phyloP scores from a whole-genome alignment of 2,888 invertebrate species.

The Drosophila rubida region DNA sequence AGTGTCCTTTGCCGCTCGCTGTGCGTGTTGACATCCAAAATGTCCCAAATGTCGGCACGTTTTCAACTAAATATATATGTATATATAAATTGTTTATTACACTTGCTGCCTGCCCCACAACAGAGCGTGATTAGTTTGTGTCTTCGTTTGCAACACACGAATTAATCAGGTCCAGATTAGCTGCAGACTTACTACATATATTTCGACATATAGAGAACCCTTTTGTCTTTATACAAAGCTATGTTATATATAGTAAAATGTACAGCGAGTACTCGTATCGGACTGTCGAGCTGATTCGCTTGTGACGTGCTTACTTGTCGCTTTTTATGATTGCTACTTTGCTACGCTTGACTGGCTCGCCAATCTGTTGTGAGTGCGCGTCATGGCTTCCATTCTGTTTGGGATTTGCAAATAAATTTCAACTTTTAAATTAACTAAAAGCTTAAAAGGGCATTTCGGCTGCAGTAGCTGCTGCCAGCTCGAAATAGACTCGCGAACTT shows the following conservation, averaged over 20 bases:
- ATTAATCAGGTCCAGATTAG: neutral
- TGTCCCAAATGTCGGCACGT: constrained; percentile 79
- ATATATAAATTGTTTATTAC: constrained; percentile 15
- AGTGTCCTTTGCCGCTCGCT: constrained; percentile 26
- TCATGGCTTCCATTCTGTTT: constrained; percentile 35
- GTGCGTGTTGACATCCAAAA: constrained; percentile 75
- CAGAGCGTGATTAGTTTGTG: neutral
- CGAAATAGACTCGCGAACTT: neutral
- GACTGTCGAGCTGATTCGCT: neutral
- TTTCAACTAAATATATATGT: constrained; percentile 58
- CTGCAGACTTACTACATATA: neutral
- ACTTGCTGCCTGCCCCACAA: neutral
- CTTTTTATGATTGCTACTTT: neutral
- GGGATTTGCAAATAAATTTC: constrained; percentile 71
- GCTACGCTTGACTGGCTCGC: neutral
- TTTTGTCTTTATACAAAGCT: too few relatives aligned
- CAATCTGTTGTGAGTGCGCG: neutral
- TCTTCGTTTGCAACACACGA: neutral
- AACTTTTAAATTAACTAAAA: constrained; percentile 81
- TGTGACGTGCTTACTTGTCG: neutral
- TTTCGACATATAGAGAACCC: too few relatives aligned
- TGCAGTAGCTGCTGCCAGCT: neutral
- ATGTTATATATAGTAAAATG: neutral
- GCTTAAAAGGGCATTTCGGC: constrained; percentile 65
- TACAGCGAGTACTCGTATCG: neutral